Evolutionary conservation across 1,140 invertebrate genomes (phyloP), one percentile per base, ranked within the genome.

Genomic region (Lordiphosa collinella): DNA sequence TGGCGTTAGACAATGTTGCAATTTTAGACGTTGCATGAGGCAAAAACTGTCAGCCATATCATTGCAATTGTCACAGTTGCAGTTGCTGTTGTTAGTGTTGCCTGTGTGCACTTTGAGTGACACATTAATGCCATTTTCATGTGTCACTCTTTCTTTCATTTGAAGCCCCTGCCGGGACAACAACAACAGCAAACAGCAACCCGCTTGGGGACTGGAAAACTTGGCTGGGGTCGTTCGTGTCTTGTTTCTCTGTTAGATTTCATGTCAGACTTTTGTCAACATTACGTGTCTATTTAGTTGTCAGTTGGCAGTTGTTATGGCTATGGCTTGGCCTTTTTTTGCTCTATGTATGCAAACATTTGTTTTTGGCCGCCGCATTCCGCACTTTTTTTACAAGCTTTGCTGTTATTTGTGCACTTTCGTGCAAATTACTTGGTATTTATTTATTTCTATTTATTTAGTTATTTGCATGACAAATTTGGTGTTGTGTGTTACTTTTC

Each of bases 51-150:
- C 78, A 84, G 60, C 68, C 53, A 62, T 68, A 84, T 82, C 78
- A 84, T 82, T 82, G 78, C 78, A 84, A 73, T 82, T 82, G 76
- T 84, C 62, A 71, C 72, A 76, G 67, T 84, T 75, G 78, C 70
- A 43, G 25, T 54, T 47, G 41, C 16, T 38, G 13, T 47, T 57
- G 54, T 46, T 57, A 52, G 50, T 66, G 60, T 25, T 73, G 72
- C 13, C 43, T 60, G 54, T 62, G 58, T 84, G 50, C 78, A 75
- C 68, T 84, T 84, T 84, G 78, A 84, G 79, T 84, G 78, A 84
- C 78, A 84, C 78, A 84, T 84, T 84, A 84, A 84, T 84, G 78
- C 73, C 72, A 84, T 84, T 84, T 84, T 84, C 78, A 85, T 84
- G 78, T 78, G 78, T 84, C 79, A 84, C 78, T 84, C 79, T 84